A percentile compares a stretch with the other conserved stretches of the same genome.
These are phyloP conservation scores for Danio tinwini DNA, from an alignment of 2,797 vertebrate species.

Conservation along the genomic window DNA sequence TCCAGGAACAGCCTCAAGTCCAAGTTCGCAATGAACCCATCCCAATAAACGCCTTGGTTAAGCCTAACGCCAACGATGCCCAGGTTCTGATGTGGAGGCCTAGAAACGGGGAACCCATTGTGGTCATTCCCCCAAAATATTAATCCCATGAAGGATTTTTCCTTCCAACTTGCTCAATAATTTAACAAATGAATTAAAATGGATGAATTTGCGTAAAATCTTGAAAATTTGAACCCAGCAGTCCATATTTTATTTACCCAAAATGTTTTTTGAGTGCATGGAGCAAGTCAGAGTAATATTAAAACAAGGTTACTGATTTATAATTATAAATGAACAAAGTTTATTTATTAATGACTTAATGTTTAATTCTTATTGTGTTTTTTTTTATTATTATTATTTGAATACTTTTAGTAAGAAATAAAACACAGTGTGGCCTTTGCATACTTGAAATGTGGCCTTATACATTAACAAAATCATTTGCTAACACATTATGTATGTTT, in stretches of 20 bases:
- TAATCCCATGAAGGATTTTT: constrained; percentile 51
- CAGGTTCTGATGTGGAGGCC: constrained; percentile 90
- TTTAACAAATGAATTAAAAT: not conserved
- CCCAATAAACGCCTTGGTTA: constrained; percentile 83
- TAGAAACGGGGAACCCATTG: constrained; percentile 74
- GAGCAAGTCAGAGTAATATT: not conserved
- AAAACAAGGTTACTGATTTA: constrained; percentile 4
- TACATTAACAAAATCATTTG: not conserved
- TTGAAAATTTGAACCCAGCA: too few relatives aligned
- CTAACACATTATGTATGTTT: not conserved
- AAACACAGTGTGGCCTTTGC: constrained; percentile 37
- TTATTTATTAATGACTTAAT: constrained; percentile 1
- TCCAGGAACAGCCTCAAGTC: constrained; percentile 85
- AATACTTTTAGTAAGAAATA: not conserved
- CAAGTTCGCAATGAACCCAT: constrained; percentile 84
- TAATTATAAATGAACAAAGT: not conserved
- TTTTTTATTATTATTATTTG: constrained; percentile 5
- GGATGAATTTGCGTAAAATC: not conserved
- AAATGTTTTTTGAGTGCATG: not conserved
- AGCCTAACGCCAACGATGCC: constrained; percentile 89
- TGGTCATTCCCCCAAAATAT: constrained; percentile 86
- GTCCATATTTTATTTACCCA: too few relatives aligned
- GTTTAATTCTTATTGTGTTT: not conserved
- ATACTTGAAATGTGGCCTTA: constrained; percentile 22
- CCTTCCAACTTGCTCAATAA: constrained; percentile 8